A percentile compares a stretch with the other conserved stretches of the same genome.
phyloP scores from a whole-genome alignment of 2,888 invertebrate genomes.

The Antheraea assamensis region DNA sequence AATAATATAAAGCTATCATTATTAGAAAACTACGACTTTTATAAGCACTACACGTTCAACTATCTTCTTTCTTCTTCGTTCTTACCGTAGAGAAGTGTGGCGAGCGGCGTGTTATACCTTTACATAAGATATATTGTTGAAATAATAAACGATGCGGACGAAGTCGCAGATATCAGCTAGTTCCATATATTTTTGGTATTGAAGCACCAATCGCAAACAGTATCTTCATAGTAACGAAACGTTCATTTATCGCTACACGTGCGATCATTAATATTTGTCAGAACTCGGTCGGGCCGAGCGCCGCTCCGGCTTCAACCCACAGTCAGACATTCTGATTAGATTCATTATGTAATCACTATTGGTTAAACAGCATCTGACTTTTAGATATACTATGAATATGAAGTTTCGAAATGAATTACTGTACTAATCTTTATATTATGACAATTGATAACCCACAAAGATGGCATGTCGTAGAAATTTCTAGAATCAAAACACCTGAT shows the following conservation, averaged over 20 bases:
- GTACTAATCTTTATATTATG: neutral
- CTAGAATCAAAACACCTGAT: too few relatives aligned
- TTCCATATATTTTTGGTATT: neutral
- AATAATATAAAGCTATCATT: too few relatives aligned
- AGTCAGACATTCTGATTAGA: neutral
- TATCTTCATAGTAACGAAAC: constrained; percentile 12
- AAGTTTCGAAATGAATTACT: neutral
- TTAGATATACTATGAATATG: constrained; percentile 1
- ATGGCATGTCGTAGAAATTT: too few relatives aligned
- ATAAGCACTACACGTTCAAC: too few relatives aligned
- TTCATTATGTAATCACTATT: neutral
- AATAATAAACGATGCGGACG: too few relatives aligned
- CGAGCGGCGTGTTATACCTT: too few relatives aligned
- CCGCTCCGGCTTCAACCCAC: neutral
- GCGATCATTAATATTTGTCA: constrained; percentile 39
- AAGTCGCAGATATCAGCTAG: too few relatives aligned
- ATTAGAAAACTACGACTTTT: too few relatives aligned
- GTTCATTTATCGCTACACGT: constrained; percentile 35
- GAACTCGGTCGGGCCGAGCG: neutral
- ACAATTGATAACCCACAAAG: too few relatives aligned
- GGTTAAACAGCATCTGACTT: neutral
- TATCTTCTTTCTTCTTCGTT: too few relatives aligned
- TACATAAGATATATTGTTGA: too few relatives aligned
- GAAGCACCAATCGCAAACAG: constrained; percentile 6
- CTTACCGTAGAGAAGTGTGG: too few relatives aligned